Evolutionary conservation across 2,113 vertebrate species (phyloP).

Genomic region (Hyperoodon ampullatus): DNA sequence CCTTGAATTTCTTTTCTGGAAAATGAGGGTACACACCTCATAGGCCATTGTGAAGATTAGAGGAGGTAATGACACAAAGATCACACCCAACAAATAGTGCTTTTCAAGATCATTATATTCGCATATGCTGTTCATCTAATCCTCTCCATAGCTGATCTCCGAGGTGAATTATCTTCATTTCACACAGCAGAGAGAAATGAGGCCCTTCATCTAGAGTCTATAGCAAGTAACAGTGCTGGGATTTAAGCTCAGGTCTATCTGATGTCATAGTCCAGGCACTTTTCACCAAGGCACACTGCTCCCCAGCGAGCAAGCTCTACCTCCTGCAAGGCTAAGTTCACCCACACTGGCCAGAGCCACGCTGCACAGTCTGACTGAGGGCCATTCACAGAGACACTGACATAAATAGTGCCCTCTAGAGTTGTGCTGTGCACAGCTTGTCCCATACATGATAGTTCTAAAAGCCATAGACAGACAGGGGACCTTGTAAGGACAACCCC

Average conservation of each 20-base stretch:
- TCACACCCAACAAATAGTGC: not conserved
- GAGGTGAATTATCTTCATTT: not conserved
- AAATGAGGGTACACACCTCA: not conserved
- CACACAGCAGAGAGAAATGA: not conserved
- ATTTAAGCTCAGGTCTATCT: not conserved
- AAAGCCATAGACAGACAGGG: not conserved
- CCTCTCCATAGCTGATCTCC: not conserved
- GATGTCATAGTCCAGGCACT: not conserved
- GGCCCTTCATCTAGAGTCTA: not conserved
- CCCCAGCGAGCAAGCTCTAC: rapidly evolving
- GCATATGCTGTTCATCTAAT: not conserved
- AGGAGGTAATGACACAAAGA: not conserved
- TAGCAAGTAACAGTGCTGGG: not conserved
- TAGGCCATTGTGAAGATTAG: not conserved
- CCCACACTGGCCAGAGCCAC: rapidly evolving
- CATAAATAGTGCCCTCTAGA: not conserved
- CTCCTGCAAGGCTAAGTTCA: not conserved
- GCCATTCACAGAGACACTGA: not conserved
- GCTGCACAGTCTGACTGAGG: not conserved
- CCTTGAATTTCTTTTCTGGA: not conserved
- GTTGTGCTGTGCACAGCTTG: not conserved
- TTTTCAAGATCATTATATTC: no score
- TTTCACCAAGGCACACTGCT: not conserved
- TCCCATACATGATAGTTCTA: no score
- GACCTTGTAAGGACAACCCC: not conserved